These are phyloP conservation scores for Nerophis ophidion DNA, from an alignment of 2,113 vertebrate genomes.

Conservation along the genomic window DNA sequence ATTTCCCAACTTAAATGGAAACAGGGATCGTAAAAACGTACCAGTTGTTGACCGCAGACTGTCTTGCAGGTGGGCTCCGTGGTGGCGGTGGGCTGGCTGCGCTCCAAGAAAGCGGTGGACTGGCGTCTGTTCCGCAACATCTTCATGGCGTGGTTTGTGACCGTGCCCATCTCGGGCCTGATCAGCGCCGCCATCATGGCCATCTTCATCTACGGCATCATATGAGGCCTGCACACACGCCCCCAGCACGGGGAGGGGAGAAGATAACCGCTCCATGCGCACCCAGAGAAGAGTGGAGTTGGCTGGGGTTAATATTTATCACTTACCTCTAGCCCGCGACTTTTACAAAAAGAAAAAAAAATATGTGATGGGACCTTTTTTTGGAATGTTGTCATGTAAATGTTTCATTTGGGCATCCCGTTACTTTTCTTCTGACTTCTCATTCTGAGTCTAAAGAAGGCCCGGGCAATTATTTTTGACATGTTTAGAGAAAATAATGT, in stretches of 20 bases:
- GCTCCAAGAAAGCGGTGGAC: conserved; percentile 90
- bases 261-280: conserved; percentile 23
- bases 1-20: too few relatives aligned
- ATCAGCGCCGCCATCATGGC: conserved; percentile 97
- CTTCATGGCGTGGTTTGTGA: conserved; percentile 98
- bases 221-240: conserved; percentile 17
- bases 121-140: conserved; percentile 97
- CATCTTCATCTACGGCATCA: conserved; percentile 74
- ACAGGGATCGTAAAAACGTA: too few relatives aligned
- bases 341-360: conserved; percentile 8
- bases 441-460: conserved; percentile 40
- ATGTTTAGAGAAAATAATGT: too few relatives aligned
- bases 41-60: conserved; percentile 2
- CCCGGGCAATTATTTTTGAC: too few relatives aligned
- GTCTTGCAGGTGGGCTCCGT: conserved; percentile 88
- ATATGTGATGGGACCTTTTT: conserved; percentile 30
- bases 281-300: conserved; percentile 26
- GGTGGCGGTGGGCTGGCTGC: conserved; percentile 93
- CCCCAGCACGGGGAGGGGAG: conserved; percentile 22
- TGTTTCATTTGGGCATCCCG: conserved; percentile 32
- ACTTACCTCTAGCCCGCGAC: conserved; percentile 43
- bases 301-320: conserved; percentile 34
- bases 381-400: conserved; percentile 49
- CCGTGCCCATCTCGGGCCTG: conserved; percentile 90
- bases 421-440: conserved; percentile 49